Evolutionary conservation across 2,888 invertebrate genomes (phyloP).

Genomic region (Scaptomyza parva): DNA sequence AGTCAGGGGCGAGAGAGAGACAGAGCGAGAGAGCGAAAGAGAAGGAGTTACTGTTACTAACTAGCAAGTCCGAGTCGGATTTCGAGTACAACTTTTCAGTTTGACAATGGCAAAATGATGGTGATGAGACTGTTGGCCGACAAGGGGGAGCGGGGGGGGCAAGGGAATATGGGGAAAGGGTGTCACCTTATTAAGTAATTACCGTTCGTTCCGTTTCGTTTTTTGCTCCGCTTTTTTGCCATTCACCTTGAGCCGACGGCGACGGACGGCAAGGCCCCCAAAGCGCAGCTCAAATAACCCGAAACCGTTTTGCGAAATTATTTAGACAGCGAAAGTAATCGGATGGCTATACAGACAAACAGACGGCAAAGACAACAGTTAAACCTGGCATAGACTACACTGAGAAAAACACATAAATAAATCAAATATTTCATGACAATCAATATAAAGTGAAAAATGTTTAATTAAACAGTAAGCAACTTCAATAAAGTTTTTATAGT

Average conservation of each 20-base stretch:
- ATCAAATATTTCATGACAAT: not conserved
- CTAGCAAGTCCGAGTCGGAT: constrained; percentile 31
- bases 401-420: not conserved
- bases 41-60: constrained; percentile 23
- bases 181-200: constrained; percentile 70
- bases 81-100: constrained; percentile 14
- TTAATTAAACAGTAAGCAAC: not conserved
- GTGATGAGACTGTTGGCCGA: too few relatives aligned
- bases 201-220: constrained; percentile 59
- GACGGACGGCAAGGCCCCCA: too few relatives aligned
- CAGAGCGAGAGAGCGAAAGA: not conserved
- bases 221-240: constrained; percentile 37
- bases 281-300: constrained; percentile 66
- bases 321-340: constrained; percentile 78
- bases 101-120: not conserved
- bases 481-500: too few relatives aligned
- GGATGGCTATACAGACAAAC: constrained; percentile 34
- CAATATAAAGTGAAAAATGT: not conserved
- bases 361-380: not conserved
- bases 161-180: not conserved
- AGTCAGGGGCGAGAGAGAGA: constrained; percentile 47
- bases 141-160: not conserved
- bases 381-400: constrained; percentile 1
- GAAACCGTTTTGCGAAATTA: constrained; percentile 71
- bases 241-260: constrained; percentile 76